These are phyloP conservation scores for Gasteruption jaculator DNA, from an alignment of 2,888 invertebrate species.

Conservation along the genomic window DNA sequence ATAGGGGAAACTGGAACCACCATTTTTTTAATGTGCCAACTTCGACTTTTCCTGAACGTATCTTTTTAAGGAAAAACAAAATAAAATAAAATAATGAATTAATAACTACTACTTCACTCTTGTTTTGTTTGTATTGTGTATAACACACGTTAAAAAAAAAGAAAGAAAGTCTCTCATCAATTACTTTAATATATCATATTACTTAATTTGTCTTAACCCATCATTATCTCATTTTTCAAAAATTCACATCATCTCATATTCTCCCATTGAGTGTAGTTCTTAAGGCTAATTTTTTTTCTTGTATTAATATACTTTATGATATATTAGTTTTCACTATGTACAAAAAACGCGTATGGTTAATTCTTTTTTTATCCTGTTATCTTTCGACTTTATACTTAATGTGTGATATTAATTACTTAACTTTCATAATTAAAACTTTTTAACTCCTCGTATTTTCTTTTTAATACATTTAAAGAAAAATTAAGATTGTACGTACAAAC, in stretches of 20 bases:
- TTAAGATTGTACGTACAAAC: too few species aligned
- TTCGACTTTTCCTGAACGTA: constrained; percentile 29
- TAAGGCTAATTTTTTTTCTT: constrained; percentile 25
- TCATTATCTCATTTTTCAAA: too few species aligned
- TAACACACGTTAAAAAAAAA: constrained; percentile 9
- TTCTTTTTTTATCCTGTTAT: constrained; percentile 30
- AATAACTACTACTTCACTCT: too few species aligned
- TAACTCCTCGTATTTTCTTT: constrained; percentile 21
- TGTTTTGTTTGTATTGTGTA: constrained; percentile 26
- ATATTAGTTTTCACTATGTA: constrained; percentile 44
- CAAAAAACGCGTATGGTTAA: constrained; percentile 37
- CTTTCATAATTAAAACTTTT: constrained; percentile 18
- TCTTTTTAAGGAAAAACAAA: not conserved
- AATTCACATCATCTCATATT: too few species aligned
- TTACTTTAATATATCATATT: constrained; percentile 20
- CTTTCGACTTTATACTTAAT: constrained; percentile 25
- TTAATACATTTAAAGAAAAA: too few species aligned
- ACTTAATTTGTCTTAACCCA: constrained; percentile 20
- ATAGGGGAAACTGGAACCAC: constrained; percentile 38
- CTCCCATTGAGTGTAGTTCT: too few species aligned
- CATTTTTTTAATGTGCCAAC: constrained; percentile 31
- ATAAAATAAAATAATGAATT: constrained; percentile 1
- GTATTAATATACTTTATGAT: constrained; percentile 43
- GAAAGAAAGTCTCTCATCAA: constrained; percentile 9
- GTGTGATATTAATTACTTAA: too few species aligned